Evolutionary conservation across 2,888 invertebrate species (phyloP).

Genomic region (Tipula unca): DNA sequence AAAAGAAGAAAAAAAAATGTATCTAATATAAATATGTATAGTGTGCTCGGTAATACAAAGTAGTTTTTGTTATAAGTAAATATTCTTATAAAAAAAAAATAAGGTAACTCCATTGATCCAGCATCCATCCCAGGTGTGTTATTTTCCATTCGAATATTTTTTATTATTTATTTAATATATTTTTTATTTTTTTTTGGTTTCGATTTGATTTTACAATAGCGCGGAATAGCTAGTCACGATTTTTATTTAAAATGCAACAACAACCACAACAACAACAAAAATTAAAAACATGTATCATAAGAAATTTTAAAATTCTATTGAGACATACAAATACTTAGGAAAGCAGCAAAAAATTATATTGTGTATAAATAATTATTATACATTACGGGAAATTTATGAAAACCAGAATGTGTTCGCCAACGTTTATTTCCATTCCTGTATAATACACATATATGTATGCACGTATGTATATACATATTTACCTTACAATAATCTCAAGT

Average conservation of each 20-base stretch:
- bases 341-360: not conserved
- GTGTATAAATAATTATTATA: not conserved
- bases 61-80: constrained; percentile 3
- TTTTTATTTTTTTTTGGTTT: not conserved
- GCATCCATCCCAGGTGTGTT: constrained; percentile 19
- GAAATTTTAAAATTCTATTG: constrained; percentile 16
- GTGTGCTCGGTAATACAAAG: not conserved
- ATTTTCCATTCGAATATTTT: constrained; percentile 1
- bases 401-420: not conserved
- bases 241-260: not conserved
- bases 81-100: not conserved
- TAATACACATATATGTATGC: not conserved
- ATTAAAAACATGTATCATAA: constrained; percentile 18
- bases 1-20: not conserved
- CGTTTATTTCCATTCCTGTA: not conserved
- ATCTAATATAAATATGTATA: not conserved
- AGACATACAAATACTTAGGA: constrained; percentile 17
- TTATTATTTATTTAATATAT: not conserved
- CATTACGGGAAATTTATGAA: not conserved
- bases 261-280: not conserved
- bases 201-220: constrained; percentile 9
- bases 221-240: constrained; percentile 18
- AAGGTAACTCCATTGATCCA: constrained; percentile 17
- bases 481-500: not conserved
- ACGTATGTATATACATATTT: not conserved